Conservation (phyloP, 2,113 vertebrate species). For the Cisticola juncidis region DNA sequence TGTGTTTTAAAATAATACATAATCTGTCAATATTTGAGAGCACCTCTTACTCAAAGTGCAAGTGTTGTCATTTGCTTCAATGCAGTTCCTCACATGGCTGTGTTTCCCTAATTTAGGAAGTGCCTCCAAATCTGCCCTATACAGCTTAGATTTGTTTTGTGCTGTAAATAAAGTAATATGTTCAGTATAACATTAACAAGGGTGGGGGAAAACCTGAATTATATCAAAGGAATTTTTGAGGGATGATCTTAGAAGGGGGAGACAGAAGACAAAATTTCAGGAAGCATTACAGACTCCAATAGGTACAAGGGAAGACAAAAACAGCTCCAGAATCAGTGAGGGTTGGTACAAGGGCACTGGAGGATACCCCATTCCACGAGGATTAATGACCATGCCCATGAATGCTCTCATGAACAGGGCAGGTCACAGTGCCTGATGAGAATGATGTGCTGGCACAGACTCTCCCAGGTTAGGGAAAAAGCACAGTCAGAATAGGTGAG, state of each 20-base stretch:
- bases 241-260: neutral
- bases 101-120: neutral
- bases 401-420: neutral
- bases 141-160: neutral
- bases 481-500: neutral
- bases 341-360: neutral
- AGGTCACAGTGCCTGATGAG: neutral
- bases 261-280: neutral
- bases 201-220: fast-evolving
- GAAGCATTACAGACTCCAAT: neutral
- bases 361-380: neutral
- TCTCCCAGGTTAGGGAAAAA: neutral
- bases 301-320: neutral
- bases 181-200: neutral
- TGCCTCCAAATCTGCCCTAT: neutral
- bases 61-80: neutral
- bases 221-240: neutral
- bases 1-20: neutral
- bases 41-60: neutral
- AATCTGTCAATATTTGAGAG: neutral
- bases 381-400: neutral
- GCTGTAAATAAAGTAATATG: neutral
- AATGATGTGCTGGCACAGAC: neutral
- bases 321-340: neutral
- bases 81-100: fast-evolving